phyloP scores from a whole-genome alignment of 2,113 vertebrate species.

The Microtus montanus region DNA sequence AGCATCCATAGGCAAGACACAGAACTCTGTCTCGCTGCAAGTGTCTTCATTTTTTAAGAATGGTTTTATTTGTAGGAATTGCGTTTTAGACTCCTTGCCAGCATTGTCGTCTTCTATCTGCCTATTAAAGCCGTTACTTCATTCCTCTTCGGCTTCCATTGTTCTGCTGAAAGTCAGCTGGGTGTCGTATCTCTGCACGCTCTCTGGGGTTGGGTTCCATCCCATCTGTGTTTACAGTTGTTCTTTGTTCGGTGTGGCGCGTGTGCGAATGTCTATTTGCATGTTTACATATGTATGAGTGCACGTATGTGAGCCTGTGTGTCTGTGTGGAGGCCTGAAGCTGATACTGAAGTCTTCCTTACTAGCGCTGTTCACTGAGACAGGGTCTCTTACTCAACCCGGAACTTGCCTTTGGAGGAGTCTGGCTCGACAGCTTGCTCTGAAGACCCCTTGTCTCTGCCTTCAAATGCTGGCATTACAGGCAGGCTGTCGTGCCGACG shows the following conservation, averaged over 20 bases:
- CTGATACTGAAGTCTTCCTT: background rate
- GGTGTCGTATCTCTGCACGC: background rate
- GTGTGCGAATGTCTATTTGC: background rate
- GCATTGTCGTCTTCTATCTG: background rate
- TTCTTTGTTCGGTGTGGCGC: background rate
- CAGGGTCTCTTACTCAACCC: too few species aligned
- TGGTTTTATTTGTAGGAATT: background rate
- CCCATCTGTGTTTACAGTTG: background rate
- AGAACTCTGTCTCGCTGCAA: background rate
- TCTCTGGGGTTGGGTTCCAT: background rate
- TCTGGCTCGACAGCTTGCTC: background rate
- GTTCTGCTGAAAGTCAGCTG: background rate
- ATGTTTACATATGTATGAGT: background rate
- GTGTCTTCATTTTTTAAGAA: slow-evolving; percentile 16
- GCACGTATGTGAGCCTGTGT: background rate
- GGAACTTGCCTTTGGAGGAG: background rate
- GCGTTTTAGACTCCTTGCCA: background rate
- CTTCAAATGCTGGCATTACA: background rate
- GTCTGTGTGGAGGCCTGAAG: background rate
- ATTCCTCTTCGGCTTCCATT: background rate
- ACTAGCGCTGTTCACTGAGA: background rate
- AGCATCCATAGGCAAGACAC: background rate
- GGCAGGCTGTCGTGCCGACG: background rate
- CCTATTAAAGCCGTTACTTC: background rate
- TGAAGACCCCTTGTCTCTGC: background rate